Evolutionary conservation across 1,140 invertebrate genomes (phyloP).

Genomic region (Solen grandis): DNA sequence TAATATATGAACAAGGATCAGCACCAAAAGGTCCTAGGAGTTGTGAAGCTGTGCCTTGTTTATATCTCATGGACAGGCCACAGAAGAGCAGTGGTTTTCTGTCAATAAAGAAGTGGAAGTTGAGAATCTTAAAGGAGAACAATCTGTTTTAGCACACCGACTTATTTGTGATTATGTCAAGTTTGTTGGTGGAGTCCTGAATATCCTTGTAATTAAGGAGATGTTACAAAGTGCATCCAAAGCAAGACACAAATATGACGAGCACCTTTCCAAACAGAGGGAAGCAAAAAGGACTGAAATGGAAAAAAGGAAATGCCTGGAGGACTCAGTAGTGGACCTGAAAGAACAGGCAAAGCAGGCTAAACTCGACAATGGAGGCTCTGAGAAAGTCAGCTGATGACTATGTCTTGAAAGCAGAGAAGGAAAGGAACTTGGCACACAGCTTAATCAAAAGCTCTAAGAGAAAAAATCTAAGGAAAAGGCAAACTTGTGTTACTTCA

Average conservation of each 20-base stretch:
- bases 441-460: not conserved
- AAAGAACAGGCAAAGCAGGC: too few relatives aligned
- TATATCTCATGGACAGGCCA: conserved; percentile 65
- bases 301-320: not conserved
- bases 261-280: not conserved
- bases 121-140: conserved; percentile 63
- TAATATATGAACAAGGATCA: not conserved
- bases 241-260: conserved; percentile 18
- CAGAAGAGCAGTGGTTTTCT: conserved; percentile 65
- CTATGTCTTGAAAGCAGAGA: not conserved
- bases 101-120: conserved; percentile 61
- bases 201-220: conserved; percentile 23
- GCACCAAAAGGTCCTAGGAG: not conserved
- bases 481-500: not conserved
- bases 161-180: conserved; percentile 54
- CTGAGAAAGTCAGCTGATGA: not conserved
- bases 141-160: conserved; percentile 56
- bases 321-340: not conserved
- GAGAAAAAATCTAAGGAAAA: not conserved
- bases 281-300: not conserved
- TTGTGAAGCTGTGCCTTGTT: not conserved
- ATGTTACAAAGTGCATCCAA: conserved; percentile 4
- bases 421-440: not conserved
- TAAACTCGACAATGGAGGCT: too few relatives aligned
- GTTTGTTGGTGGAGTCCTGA: conserved; percentile 28